A percentile compares a stretch with the other conserved stretches of the same genome.
Conservation (phyloP, 2,113 vertebrate genomes). For the Coreoperca whiteheadi region DNA sequence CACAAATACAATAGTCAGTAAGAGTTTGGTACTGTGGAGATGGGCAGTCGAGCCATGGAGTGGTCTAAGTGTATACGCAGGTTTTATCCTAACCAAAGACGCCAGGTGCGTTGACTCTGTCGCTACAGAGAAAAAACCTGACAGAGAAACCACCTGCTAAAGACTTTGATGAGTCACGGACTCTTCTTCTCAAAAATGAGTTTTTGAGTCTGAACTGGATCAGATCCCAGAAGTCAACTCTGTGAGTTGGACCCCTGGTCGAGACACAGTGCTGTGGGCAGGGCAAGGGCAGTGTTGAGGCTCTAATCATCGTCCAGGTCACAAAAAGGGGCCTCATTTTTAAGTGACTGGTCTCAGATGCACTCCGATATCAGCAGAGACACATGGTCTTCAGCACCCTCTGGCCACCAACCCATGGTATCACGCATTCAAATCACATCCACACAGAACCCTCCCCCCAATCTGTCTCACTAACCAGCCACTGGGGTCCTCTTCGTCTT, state of each 20-base stretch:
- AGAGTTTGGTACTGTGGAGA: neutral
- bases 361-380: slow-evolving; percentile 92
- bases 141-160: neutral
- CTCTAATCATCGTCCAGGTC: slow-evolving; percentile 90
- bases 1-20: slow-evolving; percentile 19
- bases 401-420: slow-evolving; percentile 75
- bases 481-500: slow-evolving; percentile 43
- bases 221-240: slow-evolving; percentile 86
- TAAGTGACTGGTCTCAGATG: slow-evolving; percentile 91
- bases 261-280: slow-evolving; percentile 82
- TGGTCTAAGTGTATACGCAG: neutral
- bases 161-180: neutral
- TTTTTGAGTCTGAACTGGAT: slow-evolving; percentile 83
- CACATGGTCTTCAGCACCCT: slow-evolving; percentile 85
- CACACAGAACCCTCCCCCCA: slow-evolving; percentile 12
- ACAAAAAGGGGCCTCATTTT: slow-evolving; percentile 74
- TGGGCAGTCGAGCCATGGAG: too few relatives aligned
- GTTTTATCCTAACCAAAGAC: too few relatives aligned
- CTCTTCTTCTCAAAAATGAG: neutral
- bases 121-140: neutral
- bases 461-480: neutral
- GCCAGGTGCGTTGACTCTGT: too few relatives aligned
- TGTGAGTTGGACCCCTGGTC: slow-evolving; percentile 76
- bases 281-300: slow-evolving; percentile 84
- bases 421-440: slow-evolving; percentile 26